A percentile compares a stretch with the other conserved stretches of the same genome.
phyloP scores from a whole-genome alignment of 2,113 vertebrate genomes.

The Poeciliopsis prolifica region DNA sequence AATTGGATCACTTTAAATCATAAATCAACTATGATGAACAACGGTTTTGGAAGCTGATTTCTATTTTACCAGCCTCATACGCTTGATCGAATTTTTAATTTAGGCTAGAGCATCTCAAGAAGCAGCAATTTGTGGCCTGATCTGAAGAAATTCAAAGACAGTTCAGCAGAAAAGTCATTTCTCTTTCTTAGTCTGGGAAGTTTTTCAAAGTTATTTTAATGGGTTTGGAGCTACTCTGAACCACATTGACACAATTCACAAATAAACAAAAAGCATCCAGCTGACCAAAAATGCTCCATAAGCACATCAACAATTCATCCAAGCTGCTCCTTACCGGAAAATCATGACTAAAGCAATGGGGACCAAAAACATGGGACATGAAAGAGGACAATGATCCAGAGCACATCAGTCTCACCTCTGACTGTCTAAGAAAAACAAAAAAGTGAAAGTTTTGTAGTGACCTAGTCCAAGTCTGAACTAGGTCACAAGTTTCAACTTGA shows the following conservation, averaged over 20 bases:
- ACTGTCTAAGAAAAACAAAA: background rate
- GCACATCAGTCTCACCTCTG: no score
- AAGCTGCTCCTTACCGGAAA: background rate
- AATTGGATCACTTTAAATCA: no score
- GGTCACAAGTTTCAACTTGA: background rate
- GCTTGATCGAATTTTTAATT: background rate
- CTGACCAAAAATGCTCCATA: background rate
- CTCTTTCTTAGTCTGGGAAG: background rate
- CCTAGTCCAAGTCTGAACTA: background rate
- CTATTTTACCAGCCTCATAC: background rate
- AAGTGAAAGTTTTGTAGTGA: background rate
- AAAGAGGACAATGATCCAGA: no score
- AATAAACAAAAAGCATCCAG: no score
- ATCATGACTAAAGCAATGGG: background rate
- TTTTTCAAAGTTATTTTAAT: background rate
- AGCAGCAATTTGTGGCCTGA: background rate
- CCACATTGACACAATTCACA: no score
- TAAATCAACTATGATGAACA: no score
- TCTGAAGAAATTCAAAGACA: background rate
- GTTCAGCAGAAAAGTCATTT: background rate
- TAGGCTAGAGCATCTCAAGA: background rate
- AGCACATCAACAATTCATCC: background rate
- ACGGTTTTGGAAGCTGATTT: background rate
- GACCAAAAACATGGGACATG: no score
- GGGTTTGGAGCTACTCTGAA: no score